These are phyloP conservation scores for Petaurus breviceps DNA, from an alignment of 2,113 vertebrate species.

Conservation along the genomic window DNA sequence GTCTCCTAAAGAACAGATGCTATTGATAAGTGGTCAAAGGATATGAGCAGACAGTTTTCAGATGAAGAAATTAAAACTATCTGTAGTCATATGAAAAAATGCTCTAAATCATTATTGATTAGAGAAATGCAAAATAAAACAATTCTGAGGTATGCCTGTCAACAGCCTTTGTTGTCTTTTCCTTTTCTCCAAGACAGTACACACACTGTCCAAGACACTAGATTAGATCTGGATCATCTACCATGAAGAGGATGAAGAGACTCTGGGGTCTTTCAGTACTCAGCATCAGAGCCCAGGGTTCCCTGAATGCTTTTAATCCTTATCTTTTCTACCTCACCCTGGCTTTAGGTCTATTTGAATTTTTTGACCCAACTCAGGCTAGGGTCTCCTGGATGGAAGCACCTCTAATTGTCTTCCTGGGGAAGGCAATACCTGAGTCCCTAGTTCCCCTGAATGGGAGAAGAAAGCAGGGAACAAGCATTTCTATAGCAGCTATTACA, in stretches of 20 bases:
- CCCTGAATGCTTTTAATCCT: constrained; percentile 46
- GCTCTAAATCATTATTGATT: too few species aligned
- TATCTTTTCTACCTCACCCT: constrained; percentile 45
- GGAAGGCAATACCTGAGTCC: constrained; percentile 36
- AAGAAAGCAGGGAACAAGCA: too few species aligned
- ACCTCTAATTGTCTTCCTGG: constrained; percentile 62
- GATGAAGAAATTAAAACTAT: too few species aligned
- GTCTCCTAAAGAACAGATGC: constrained; percentile 98
- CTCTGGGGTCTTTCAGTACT: constrained; percentile 33
- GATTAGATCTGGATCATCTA: constrained; percentile 69
- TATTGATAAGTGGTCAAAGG: too few species aligned
- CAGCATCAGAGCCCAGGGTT: background rate
- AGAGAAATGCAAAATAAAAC: too few species aligned
- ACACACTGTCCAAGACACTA: constrained; percentile 65
- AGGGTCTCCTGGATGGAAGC: constrained; percentile 40
- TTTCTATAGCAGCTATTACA: too few species aligned
- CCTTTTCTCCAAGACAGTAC: constrained; percentile 69
- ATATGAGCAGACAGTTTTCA: too few species aligned
- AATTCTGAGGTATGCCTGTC: background rate
- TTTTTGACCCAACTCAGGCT: constrained; percentile 75
- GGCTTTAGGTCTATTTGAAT: constrained; percentile 63
- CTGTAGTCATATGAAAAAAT: too few species aligned
- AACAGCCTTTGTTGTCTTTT: constrained; percentile 54
- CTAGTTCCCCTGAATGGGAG: constrained; percentile 35
- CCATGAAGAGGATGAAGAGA: constrained; percentile 24